These are phyloP conservation scores for Clivina fossor DNA, from an alignment of 2,888 invertebrate species.

Conservation along the genomic window DNA sequence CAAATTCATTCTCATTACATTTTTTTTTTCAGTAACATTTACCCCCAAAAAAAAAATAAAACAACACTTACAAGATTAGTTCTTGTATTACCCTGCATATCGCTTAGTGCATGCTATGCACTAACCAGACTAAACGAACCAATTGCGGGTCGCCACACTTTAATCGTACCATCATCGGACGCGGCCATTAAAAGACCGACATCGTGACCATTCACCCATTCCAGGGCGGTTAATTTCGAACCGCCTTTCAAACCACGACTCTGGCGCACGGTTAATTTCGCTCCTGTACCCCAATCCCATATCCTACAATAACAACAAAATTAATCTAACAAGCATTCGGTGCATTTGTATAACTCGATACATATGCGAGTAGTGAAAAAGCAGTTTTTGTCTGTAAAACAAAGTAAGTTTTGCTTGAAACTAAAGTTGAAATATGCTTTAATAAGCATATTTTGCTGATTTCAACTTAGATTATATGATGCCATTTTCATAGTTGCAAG, in stretches of 20 bases:
- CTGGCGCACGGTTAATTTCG: slow-evolving; percentile 65
- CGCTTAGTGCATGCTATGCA: slow-evolving; percentile 83
- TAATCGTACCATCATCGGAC: slow-evolving; percentile 76
- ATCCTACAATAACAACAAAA: slow-evolving; percentile 60
- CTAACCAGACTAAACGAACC: slow-evolving; percentile 61
- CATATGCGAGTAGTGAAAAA: too few relatives aligned
- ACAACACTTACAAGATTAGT: slow-evolving; percentile 45
- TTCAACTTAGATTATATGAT: too few relatives aligned
- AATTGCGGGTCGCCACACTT: slow-evolving; percentile 63
- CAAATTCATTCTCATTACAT: neutral
- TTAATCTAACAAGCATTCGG: too few relatives aligned
- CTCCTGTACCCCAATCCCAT: slow-evolving; percentile 81
- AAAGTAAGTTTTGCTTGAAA: too few relatives aligned
- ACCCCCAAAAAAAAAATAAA: slow-evolving; percentile 1
- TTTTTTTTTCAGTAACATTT: neutral
- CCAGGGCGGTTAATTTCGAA: slow-evolving; percentile 73
- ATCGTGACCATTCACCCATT: slow-evolving; percentile 87
- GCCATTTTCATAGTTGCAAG: too few relatives aligned
- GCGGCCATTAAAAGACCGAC: slow-evolving; percentile 73
- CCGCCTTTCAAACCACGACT: slow-evolving; percentile 53
- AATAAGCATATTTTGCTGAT: too few relatives aligned
- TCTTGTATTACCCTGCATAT: slow-evolving; percentile 55
- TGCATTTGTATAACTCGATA: too few relatives aligned
- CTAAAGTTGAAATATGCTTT: too few relatives aligned
- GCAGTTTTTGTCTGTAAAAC: too few relatives aligned